Base-by-base conservation (phyloP, 2,888 invertebrate species). In the Drosophila histrio region DNA sequence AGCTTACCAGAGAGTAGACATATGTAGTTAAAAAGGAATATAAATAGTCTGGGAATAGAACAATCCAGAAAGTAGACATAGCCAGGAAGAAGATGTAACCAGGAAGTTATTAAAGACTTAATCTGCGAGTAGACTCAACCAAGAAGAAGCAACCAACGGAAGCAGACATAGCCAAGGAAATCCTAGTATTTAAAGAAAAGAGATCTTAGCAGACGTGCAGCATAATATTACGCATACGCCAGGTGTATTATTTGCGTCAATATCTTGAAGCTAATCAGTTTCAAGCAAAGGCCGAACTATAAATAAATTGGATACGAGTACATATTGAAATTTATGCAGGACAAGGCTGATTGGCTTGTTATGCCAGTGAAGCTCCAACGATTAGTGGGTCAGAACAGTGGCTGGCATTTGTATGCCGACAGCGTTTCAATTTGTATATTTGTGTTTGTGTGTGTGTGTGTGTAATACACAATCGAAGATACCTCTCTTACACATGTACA, bases 251-350 rank as follows among this genome's bases (percentile, higher is more conserved):
- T 26, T 34, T 44, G 21, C 17, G 11, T 24, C 11, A 11, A 24
- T 9, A 47, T 7, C 49, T 49, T 24, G 3, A 36, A 30, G n/a
- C 64, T 58, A 62, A 58, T 61, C 57, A 54, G 43, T 30, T 2
- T 8, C 11, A 19, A 28, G 50, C 26, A 43, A 24, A 30, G 30
- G 6, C 11, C 26, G 17, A 26, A 44, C 22, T 56, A 46, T 49
- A 60, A 57, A 72, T 54, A 50, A 44, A 49, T 5, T 44, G 24
- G 9, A 36, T 11, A 5, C 9, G 5, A n/a, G n/a, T n/a, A n/a
- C n/a, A 44, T 22, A 69, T 61, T 46, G 56, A 83, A 73, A 86
- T 79, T 86, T 70, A 83, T 79, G 62, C 84, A 61, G 68, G 62
- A 56, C 61, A 54, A 60, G 21, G 59, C 62, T 83, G 80, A 86